Percentiles rank a stretch among this genome's conserved stretches.
Evolutionary conservation across 2,888 invertebrate genomes (phyloP).

Genomic region (Ptilodon capucinus): DNA sequence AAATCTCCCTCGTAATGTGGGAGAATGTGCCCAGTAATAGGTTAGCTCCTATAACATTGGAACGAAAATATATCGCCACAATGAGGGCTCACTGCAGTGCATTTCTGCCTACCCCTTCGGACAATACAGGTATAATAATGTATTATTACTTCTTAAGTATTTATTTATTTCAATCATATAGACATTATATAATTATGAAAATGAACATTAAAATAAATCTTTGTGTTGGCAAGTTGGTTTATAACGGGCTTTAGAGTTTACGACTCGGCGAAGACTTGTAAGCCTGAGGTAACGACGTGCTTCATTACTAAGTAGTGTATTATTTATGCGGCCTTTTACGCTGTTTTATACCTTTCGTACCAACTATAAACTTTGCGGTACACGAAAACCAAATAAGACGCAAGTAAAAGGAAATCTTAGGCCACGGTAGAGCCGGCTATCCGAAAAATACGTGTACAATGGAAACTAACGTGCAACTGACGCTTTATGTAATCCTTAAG

Average conservation of each 20-base stretch:
- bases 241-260: conserved; percentile 50
- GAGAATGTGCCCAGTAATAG: no score
- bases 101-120: no score
- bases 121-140: no score
- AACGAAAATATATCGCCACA: no score
- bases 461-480: no score
- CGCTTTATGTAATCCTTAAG: no score
- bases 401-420: conserved; percentile 6
- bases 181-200: conserved; percentile 17
- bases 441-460: no score
- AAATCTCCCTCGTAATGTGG: no score
- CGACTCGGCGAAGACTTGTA: conserved; percentile 53
- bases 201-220: conserved; percentile 26
- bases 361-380: conserved; percentile 41
- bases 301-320: conserved; percentile 63
- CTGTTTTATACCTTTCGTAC: conserved; percentile 44
- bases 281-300: conserved; percentile 59
- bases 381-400: conserved; percentile 34
- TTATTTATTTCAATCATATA: neutral
- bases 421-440: no score
- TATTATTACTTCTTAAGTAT: no score
- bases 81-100: no score
- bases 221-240: conserved; percentile 32
- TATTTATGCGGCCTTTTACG: conserved; percentile 55
- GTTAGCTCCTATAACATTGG: no score